Base-by-base conservation (phyloP, 2,113 vertebrate species). In the Struthidea cinerea region DNA sequence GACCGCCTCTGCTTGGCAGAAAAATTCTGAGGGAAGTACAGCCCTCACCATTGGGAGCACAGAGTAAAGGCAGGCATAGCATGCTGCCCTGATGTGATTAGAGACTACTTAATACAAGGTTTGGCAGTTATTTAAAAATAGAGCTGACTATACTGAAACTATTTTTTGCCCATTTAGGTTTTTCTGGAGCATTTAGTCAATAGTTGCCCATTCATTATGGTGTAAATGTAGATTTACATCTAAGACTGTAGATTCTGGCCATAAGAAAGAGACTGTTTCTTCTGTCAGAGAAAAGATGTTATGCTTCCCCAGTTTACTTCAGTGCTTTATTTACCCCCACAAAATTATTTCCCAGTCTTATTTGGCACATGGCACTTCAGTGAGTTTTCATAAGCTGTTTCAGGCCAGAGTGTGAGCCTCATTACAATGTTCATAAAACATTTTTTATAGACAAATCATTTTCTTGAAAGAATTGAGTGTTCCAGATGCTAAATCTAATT, bases 381-480 rank as follows among this genome's bases (percentile, higher is more conserved):
- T 50, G 46, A 90, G 47, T 80, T 91, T 85, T 86, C 41, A 49
- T 33, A 70, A 80, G 53, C 35, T 50, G 35, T 78, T 75, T 37
- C 80, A 79, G 74, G 65, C 47, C 68, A 53, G 86, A 75, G 52
- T 53, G 35, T 81, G 52, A 84, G 26, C 77, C n/a, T 75, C 52
- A 63, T 46, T 77, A 23, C 39, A 81, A 21, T n/a, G 33, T 47
- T 90, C 77, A 49, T 20, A 75, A 81, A 84, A 81, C 46, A 41
- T n/a, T 41, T 53, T 91, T 88, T 78, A 41, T 14, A 68, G 69
- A 67, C 60, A 84, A 89, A 64, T 44, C 19, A 49, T 89, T 69
- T 69, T 92, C 86, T 44, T 93, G 44, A 91, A 90, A 81, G 86
- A 89, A 96, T 67, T 50, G 65, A 83, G 70, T 52, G 80, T 95